Evolutionary conservation across 2,888 invertebrate genomes (phyloP), one percentile per base, ranked within the genome.

Genomic region (Xestia rhomboidea): DNA sequence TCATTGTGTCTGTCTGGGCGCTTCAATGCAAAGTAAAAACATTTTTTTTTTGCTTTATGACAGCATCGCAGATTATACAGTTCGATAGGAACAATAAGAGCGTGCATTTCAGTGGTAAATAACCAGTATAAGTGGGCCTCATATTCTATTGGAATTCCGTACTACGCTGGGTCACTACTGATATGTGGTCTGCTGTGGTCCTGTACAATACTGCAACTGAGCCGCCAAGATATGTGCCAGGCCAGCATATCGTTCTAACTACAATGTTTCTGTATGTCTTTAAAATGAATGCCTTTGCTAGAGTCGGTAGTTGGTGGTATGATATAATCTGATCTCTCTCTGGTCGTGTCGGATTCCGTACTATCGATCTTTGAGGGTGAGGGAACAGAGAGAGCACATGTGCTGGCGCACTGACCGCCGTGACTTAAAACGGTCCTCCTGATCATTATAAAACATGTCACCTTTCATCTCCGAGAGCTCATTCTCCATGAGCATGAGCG

Each of bases 401-500:
- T 34, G 34, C 34, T 4, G 1, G 34, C 34, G 34, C 34, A 34
- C 34, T 2, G 4, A 34, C 34, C 5, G 46, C 18, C 18, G 18
- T 46, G 15, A 46, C 15, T 18, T 15, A 6, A 1, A 18, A 46
- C 46, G 49, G 49, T 49, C 49, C 24, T n/a, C n/a, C n/a, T n/a
- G 3, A 51, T 51, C 13, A 54, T 27, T 27, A 41, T 41, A 10
- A 41, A 11, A 41, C 10, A 41, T 11, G 41, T 41, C 24, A 94
- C 95, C 93, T 92, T 95, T 96, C 91, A 95, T 91, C 84, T 95
- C 95, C 2, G 94, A 93, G 30, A 95, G 93, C 89, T 98, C 98
- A 90, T 97, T 98, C 92, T 98, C 98, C 97, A 98, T 97, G 91
- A 98, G 96, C 96, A 98, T 97, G 86, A 98, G 97, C 68, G 98